Evolutionary conservation across 2,113 vertebrate genomes (phyloP), one percentile per base, ranked within the genome.

Genomic region (Clarias gariepinus): DNA sequence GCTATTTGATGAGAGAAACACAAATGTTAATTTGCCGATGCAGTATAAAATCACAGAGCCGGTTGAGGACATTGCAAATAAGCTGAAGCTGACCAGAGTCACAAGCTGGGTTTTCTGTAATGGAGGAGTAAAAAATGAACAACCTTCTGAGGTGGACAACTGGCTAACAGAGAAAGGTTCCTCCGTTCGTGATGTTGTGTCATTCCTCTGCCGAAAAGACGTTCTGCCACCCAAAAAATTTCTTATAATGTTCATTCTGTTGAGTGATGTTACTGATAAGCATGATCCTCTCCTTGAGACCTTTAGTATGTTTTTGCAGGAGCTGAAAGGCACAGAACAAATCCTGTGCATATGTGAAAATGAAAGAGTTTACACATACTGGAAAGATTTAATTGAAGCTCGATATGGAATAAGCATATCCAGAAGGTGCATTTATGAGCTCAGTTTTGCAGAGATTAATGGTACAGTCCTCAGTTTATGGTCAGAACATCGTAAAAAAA

Each of bases 71-170:
- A 95, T 93, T 57, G 93, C 85, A 83, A 91, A 89, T 47, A 94
- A 92, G 57, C 89, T 96, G 82, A 94, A 96, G 88, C 91, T 96
- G 61, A 94, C 92, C 33, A 93, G 93, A 86, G 94, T 95, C 68
- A 94, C 95, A 82, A 97, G 95, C 79, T 97, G 96, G 96, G 92
- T 97, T 55, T 97, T 97, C 89, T 96, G 96, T 91, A 97, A 96
- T 89, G 96, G 96, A 63, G 79, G 85, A 13, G 53, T 90, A 53
- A 33, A 91, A 7, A 0, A 83, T 21, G 92, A 93, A 81, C 2
- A 7, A 0, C 94, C 95, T 0, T 93, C 94, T 90, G 94, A 95
- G 11, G 82, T 91, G 28, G 84, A 93, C 9, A 36, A 86, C 28
- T 97, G 96, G 96, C 91, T 94, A 73, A 92, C 41, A 90, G 93